Percentiles rank a stretch among this genome's conserved stretches.
Conservation (phyloP, 1,140 invertebrate species). For the Lordiphosa collinella region DNA sequence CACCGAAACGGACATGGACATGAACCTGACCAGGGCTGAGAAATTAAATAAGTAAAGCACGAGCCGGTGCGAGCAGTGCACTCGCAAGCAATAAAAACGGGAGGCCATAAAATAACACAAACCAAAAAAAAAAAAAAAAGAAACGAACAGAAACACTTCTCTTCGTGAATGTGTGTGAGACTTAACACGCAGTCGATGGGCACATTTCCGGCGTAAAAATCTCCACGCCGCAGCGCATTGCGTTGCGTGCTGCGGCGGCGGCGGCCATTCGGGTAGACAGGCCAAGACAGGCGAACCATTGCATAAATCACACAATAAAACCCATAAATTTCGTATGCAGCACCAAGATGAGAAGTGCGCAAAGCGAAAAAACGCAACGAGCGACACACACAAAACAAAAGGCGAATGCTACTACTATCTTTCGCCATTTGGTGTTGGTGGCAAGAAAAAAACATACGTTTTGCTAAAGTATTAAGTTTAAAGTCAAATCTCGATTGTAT, state of each 20-base stretch:
- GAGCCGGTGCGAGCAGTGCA: constrained; percentile 19
- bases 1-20: constrained; percentile 33
- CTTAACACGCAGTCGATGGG: constrained; percentile 72
- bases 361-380: constrained; percentile 5
- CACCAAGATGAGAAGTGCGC: constrained; percentile 47
- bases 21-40: constrained; percentile 31
- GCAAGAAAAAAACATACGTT: too few species aligned
- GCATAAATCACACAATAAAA: constrained; percentile 77
- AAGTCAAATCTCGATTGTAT: too few species aligned
- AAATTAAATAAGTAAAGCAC: constrained; percentile 75
- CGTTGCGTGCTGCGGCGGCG: constrained; percentile 25
- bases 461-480: too few species aligned
- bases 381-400: constrained; percentile 5
- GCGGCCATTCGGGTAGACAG: constrained; percentile 29
- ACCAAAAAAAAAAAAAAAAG: constrained; percentile 5
- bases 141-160: constrained; percentile 7
- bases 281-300: constrained; percentile 14
- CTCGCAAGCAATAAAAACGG: constrained; percentile 63
- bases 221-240: constrained; percentile 26
- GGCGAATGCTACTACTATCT: not conserved
- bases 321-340: constrained; percentile 73
- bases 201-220: constrained; percentile 72
- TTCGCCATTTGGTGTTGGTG: too few species aligned
- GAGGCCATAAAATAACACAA: constrained; percentile 42
- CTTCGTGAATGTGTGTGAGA: constrained; percentile 43